Percentiles rank a stretch among this genome's conserved stretches.
Conservation (phyloP, 2,888 invertebrate species). For the Oligia latruncula region DNA sequence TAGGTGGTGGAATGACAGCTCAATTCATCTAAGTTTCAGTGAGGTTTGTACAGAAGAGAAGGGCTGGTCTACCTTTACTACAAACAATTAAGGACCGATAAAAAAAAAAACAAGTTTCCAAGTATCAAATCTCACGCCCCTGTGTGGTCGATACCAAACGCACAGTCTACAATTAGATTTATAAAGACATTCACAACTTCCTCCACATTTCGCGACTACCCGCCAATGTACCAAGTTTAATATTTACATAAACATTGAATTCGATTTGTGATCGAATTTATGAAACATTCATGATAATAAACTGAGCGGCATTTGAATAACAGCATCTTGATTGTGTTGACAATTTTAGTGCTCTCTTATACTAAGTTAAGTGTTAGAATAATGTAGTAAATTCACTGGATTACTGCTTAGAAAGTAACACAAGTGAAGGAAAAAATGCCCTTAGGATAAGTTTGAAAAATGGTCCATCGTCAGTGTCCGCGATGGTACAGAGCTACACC, state of each 20-base stretch:
- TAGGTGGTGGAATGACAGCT: no score
- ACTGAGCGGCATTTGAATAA: slow-evolving; percentile 48
- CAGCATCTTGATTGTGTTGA: slow-evolving; percentile 38
- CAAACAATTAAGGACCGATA: not conserved
- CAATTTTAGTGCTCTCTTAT: slow-evolving; percentile 34
- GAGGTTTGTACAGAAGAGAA: no score
- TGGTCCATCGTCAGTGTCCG: not conserved
- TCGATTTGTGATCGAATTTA: slow-evolving; percentile 65
- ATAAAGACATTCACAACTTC: slow-evolving; percentile 67
- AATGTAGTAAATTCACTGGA: not conserved
- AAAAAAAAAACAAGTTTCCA: not conserved
- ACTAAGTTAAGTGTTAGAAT: slow-evolving; percentile 9
- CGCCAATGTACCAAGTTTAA: slow-evolving; percentile 58
- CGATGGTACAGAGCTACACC: not conserved
- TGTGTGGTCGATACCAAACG: slow-evolving; percentile 5
- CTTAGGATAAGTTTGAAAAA: not conserved
- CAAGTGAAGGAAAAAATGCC: not conserved
- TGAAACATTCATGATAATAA: slow-evolving; percentile 58
- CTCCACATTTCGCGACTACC: slow-evolving; percentile 54
- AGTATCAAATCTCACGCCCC: slow-evolving; percentile 19
- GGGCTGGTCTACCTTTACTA: not conserved
- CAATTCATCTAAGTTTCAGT: no score
- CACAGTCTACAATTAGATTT: slow-evolving; percentile 52
- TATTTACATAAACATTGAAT: slow-evolving; percentile 68
- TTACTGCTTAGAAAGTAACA: not conserved